Conservation (phyloP, 2,113 vertebrate genomes). For the Spilogale gracilis region DNA sequence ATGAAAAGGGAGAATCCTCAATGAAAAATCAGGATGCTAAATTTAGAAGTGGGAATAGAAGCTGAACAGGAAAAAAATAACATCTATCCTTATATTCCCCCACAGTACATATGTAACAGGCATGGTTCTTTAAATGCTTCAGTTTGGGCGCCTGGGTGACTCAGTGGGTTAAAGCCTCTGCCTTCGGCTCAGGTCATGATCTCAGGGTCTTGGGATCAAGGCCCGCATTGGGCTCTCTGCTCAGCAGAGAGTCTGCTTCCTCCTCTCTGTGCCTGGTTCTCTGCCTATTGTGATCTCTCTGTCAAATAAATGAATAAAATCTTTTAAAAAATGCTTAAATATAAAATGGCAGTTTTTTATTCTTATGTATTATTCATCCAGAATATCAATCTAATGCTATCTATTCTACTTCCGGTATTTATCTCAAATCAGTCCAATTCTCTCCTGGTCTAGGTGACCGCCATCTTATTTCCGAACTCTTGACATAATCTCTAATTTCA, state of each 20-base stretch:
- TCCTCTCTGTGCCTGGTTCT: no score
- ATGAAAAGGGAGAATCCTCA: neutral
- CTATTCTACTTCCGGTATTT: conserved; percentile 49
- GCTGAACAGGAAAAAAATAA: neutral
- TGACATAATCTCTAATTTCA: neutral
- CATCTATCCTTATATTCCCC: neutral
- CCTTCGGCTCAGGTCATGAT: no score
- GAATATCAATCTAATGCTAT: neutral
- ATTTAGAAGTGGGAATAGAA: conserved; percentile 27
- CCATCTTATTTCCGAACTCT: neutral
- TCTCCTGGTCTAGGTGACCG: neutral
- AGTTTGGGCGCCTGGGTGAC: neutral
- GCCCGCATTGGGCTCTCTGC: no score
- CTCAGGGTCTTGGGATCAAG: no score
- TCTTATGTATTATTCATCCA: conserved; percentile 52
- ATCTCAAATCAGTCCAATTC: neutral
- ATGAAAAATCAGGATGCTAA: conserved; percentile 26
- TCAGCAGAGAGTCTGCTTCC: no score
- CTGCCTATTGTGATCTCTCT: no score
- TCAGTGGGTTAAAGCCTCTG: no score
- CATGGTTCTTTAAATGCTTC: conserved; percentile 36
- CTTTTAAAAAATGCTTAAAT: no score
- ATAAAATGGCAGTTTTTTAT: neutral
- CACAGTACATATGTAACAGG: neutral
- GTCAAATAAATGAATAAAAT: no score